These are phyloP conservation scores for Oreotrochilus melanogaster DNA, from an alignment of 2,113 vertebrate genomes.

Conservation along the genomic window DNA sequence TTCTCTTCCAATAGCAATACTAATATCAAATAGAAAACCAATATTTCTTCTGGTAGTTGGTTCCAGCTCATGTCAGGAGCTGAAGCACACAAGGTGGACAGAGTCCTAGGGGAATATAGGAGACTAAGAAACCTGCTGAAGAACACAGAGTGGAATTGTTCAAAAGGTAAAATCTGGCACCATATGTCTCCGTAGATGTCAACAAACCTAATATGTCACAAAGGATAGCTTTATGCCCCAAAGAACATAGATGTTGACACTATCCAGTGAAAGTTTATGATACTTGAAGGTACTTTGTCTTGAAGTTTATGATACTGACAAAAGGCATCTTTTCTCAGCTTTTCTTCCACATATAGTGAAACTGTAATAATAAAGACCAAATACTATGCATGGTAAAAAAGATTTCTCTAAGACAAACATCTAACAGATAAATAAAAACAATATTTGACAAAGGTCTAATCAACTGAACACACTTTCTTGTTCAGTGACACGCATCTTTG, in stretches of 20 bases:
- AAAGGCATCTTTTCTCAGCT: not conserved
- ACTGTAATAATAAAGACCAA: not conserved
- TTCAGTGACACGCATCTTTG: not conserved
- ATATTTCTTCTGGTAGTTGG: not conserved
- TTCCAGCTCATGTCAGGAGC: not conserved
- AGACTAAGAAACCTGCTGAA: not conserved
- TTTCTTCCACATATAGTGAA: not conserved
- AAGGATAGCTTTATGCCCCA: constrained; percentile 20
- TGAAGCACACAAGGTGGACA: not conserved
- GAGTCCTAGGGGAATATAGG: not conserved
- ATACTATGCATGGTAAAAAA: not conserved
- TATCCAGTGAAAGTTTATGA: not conserved
- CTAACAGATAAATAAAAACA: not conserved
- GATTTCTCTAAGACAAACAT: not conserved
- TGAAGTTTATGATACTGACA: not conserved
- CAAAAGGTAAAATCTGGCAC: not conserved
- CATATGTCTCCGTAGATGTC: constrained; percentile 37
- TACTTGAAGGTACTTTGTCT: too few species aligned
- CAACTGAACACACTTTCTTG: not conserved
- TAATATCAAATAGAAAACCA: not conserved
- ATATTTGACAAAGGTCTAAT: not conserved
- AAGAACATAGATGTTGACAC: not conserved
- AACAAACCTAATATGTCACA: constrained; percentile 43
- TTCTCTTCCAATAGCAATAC: not conserved
- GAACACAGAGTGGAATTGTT: not conserved